These are phyloP conservation scores for Drosophila leonis DNA, from an alignment of 2,888 invertebrate species.

Conservation along the genomic window DNA sequence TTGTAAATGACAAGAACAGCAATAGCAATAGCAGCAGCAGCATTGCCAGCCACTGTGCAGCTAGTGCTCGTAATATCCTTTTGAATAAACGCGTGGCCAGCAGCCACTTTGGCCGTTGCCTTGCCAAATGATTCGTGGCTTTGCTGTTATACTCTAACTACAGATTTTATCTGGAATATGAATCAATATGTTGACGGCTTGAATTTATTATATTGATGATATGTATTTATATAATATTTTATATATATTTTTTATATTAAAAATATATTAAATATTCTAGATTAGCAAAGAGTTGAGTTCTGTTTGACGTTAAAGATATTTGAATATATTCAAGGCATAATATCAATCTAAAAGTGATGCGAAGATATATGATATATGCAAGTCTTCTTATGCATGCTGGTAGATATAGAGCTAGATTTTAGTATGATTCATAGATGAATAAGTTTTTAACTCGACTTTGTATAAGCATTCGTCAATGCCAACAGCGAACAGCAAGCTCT, in stretches of 20 bases:
- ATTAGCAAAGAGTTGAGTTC: too few relatives aligned
- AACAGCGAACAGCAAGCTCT: too few relatives aligned
- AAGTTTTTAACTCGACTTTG: too few relatives aligned
- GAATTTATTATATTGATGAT: neutral
- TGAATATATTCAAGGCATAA: too few relatives aligned
- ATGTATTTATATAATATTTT: neutral
- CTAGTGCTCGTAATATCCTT: slow-evolving; percentile 61
- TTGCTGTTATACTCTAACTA: slow-evolving; percentile 8
- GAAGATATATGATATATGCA: too few relatives aligned
- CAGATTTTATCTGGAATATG: neutral
- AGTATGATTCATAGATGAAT: too few relatives aligned
- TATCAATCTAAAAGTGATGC: too few relatives aligned
- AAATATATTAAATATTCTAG: neutral
- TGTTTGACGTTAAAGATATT: too few relatives aligned
- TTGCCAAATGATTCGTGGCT: slow-evolving; percentile 43
- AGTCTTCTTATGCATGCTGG: too few relatives aligned
- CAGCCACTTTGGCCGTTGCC: slow-evolving; percentile 46
- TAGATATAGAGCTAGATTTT: too few relatives aligned
- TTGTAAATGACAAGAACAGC: slow-evolving; percentile 68
- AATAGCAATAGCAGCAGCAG: slow-evolving; percentile 25
- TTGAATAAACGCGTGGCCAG: slow-evolving; percentile 62
- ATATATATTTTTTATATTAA: too few relatives aligned
- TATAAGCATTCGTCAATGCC: too few relatives aligned
- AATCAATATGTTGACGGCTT: neutral
- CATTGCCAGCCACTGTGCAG: slow-evolving; percentile 44